Base-by-base conservation (phyloP, 1,140 invertebrate species). In the Platyura marginata region DNA sequence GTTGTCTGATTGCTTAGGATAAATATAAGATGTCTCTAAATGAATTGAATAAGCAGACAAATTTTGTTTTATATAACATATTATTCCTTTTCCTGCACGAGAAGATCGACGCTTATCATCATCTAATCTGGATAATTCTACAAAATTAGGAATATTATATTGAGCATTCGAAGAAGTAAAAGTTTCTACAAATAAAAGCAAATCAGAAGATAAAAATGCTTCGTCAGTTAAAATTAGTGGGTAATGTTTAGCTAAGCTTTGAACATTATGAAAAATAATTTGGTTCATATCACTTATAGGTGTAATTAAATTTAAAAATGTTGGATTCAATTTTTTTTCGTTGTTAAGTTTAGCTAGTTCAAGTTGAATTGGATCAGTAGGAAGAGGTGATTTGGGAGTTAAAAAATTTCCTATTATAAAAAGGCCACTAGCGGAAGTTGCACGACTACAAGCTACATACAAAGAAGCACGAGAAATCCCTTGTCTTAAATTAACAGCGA, bases 381-480 rank as follows among this genome's bases (percentile, higher is more conserved):
- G 2, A 18, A 2, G 2, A 18, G 20, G 36, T 21, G 36, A 3
- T 21, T 6, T 3, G 10, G 36, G 42, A 6, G 42, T 5, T 2
- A 13, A 46, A 21, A 42, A 47, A 25, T 39, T n/a, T 29, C 37
- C 25, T 37, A 36, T 22, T 6, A 40, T 40, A 21, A 40, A 41
- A n/a, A 37, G 15, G 3, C 35, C 42, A 23, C 22, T 13, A 2
- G 19, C 2, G 10, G 8, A 38, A 29, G 20, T 38, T 2, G 23
- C 42, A 3, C 42, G 2, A 37, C 33, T 37, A 15, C 16, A 38
- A 2, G 42, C 42, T 4, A 44, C 42, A 29, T 44, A 44, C 1
- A 38, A 2, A 19, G 13, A 3, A 13, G 19, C 3, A 3, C 35
- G 16, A 21, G 3, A 4, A 5, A 36, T 11, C 10, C n/a, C 18